Conservation (phyloP, 1,140 invertebrate species). For the Neocloeon triangulifer region DNA sequence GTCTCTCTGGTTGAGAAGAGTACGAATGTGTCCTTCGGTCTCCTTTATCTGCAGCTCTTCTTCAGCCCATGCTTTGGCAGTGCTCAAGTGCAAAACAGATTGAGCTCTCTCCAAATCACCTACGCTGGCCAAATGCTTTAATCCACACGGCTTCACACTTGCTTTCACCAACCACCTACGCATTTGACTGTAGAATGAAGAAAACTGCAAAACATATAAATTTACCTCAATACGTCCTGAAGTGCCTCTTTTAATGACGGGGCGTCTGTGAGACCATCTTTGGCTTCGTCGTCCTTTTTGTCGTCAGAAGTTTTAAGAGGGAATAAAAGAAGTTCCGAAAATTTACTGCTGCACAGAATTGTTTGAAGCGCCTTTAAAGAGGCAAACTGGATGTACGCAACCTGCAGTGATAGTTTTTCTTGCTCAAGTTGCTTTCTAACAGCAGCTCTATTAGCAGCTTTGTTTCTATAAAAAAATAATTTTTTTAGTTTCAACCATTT, state of each 20-base stretch:
- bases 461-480: slow-evolving; percentile 1
- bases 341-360: slow-evolving; percentile 24
- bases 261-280: slow-evolving; percentile 15
- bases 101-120: slow-evolving; percentile 29
- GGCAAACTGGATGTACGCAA: slow-evolving; percentile 27
- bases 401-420: slow-evolving; percentile 20
- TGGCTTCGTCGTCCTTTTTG: slow-evolving; percentile 11
- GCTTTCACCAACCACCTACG: slow-evolving; percentile 19
- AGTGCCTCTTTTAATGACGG: slow-evolving; percentile 17
- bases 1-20: slow-evolving; percentile 8
- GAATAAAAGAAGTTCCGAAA: slow-evolving; percentile 29
- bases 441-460: slow-evolving; percentile 9
- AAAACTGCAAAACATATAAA: too few species aligned
- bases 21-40: slow-evolving; percentile 11
- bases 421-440: slow-evolving; percentile 17
- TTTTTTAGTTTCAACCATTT: background rate
- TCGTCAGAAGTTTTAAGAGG: slow-evolving; percentile 16
- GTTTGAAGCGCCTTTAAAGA: slow-evolving; percentile 28
- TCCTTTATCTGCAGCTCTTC: slow-evolving; percentile 13
- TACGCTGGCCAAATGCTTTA: slow-evolving; percentile 18
- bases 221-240: slow-evolving; percentile 11
- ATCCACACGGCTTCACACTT: slow-evolving; percentile 20
- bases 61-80: slow-evolving; percentile 18
- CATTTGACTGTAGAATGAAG: too few species aligned
- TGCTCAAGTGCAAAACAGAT: slow-evolving; percentile 24